These are phyloP conservation scores for Pyxicephalus adspersus DNA, from an alignment of 2,113 vertebrate species.

Conservation along the genomic window DNA sequence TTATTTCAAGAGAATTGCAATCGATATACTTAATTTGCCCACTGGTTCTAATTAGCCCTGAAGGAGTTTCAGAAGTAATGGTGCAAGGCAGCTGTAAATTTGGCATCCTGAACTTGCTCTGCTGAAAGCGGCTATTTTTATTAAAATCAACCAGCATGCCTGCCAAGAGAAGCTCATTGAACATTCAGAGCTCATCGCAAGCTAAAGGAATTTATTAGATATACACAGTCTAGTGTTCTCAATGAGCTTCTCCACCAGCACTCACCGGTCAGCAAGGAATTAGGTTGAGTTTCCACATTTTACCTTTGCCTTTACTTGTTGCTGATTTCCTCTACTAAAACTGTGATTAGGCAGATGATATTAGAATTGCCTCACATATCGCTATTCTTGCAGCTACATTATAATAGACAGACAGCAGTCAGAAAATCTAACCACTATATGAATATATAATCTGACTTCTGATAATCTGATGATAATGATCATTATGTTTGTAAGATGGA, in stretches of 20 bases:
- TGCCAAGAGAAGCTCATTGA: conserved; percentile 82
- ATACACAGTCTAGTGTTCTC: conserved; percentile 74
- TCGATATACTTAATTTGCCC: conserved; percentile 96
- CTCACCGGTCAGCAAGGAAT: conserved; percentile 67
- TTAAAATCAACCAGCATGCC: conserved; percentile 82
- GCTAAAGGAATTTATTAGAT: conserved; percentile 85
- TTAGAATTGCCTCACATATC: background rate
- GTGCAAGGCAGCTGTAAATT: conserved; percentile 84
- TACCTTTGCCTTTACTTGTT: conserved; percentile 67
- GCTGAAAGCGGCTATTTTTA: conserved; percentile 85
- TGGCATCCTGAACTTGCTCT: conserved; percentile 81
- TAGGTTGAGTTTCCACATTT: conserved; percentile 63
- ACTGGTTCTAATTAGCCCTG: conserved; percentile 86
- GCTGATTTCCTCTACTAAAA: conserved; percentile 70
- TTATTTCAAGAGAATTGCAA: conserved; percentile 85
- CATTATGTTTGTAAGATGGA: no score
- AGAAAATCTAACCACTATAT: no score
- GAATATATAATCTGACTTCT: no score
- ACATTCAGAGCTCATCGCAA: conserved; percentile 79
- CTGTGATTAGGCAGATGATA: conserved; percentile 30
- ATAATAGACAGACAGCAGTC: no score
- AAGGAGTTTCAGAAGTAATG: conserved; percentile 80
- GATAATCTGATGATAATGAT: no score
- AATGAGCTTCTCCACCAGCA: conserved; percentile 66
- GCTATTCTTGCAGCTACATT: background rate